phyloP scores from a whole-genome alignment of 2,888 invertebrate genomes.

The Hirtodrosophila alboralis region DNA sequence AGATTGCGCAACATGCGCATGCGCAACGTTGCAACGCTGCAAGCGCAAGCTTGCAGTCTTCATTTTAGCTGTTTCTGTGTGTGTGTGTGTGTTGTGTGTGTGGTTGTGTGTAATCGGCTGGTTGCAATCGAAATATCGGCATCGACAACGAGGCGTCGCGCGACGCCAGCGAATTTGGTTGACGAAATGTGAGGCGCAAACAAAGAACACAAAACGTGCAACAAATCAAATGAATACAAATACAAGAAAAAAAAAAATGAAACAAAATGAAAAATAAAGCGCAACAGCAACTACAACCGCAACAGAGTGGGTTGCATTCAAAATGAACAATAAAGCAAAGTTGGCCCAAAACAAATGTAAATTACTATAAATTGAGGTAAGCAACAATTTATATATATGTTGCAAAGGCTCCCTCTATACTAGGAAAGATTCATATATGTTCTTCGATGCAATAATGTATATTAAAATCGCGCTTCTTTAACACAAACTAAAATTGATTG shows the following conservation, averaged over 20 bases:
- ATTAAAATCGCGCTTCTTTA: too few species aligned
- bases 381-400: too few species aligned
- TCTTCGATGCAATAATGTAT: too few species aligned
- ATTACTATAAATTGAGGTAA: too few species aligned
- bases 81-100: constrained; percentile 5
- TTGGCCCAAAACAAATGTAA: too few species aligned
- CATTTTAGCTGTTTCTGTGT: constrained; percentile 3
- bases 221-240: constrained; percentile 60
- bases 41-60: constrained; percentile 35
- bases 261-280: too few species aligned
- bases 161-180: constrained; percentile 40
- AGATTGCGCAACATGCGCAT: constrained; percentile 46
- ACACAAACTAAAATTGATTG: too few species aligned
- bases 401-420: too few species aligned
- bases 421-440: too few species aligned
- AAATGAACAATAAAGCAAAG: too few species aligned
- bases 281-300: constrained; percentile 19
- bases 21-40: constrained; percentile 49
- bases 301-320: constrained; percentile 3
- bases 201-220: constrained; percentile 51
- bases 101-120: constrained; percentile 42
- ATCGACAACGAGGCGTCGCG: constrained; percentile 28
- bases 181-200: constrained; percentile 51
- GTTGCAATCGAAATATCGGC: constrained; percentile 45
- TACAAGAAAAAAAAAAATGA: constrained; percentile 21